Evolutionary conservation across 2,888 invertebrate genomes (phyloP), one percentile per base, ranked within the genome.

Genomic region (Synergus gifuensis): DNA sequence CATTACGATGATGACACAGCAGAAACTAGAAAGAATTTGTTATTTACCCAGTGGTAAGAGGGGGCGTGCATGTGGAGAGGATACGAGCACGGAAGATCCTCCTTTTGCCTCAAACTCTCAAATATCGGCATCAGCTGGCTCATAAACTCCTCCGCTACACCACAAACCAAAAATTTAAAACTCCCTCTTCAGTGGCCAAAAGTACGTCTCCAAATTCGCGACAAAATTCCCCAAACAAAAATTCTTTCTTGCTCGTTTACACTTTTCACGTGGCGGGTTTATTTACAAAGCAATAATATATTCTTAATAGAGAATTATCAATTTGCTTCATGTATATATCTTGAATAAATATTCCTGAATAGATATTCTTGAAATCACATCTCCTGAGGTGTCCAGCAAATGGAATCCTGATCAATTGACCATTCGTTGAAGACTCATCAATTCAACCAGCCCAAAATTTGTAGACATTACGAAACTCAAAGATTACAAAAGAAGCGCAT

Each of bases 91-190:
- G 97, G 97, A 90, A 97, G 95, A 93, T 97, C 97, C 94, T 97
- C 97, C 93, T 96, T 96, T 93, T 97, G 97, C 92, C 98, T 95
- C 93, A 98, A 95, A 93, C 96, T 96, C 94, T 98, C 97, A 95
- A 98, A 98, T 94, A 98, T 97, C 92, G 98, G 98, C 96, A 96
- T 97, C 96, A 98, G 95, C 94, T 98, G 97, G 94, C 96, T 97
- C 96, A 98, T 95, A 94, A 98, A 97, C 95, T 97, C 97, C 94
- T 97, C 97, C 94, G 97, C 98, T 98, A 94, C 85, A 90, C 88
- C 92, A 91, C 84, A 89, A 89, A 89, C 82, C 87, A 89, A 87
- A 85, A 63, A 64, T 83, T 83, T 76, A 83, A 62, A 76, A 78
- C 78, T 62, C 22, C 22, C 62, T 62, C 78, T 77, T 60, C 60